Evolutionary conservation across 2,797 vertebrate species (phyloP), one percentile per base, ranked within the genome.

Genomic region (Hydrolagus colliei): DNA sequence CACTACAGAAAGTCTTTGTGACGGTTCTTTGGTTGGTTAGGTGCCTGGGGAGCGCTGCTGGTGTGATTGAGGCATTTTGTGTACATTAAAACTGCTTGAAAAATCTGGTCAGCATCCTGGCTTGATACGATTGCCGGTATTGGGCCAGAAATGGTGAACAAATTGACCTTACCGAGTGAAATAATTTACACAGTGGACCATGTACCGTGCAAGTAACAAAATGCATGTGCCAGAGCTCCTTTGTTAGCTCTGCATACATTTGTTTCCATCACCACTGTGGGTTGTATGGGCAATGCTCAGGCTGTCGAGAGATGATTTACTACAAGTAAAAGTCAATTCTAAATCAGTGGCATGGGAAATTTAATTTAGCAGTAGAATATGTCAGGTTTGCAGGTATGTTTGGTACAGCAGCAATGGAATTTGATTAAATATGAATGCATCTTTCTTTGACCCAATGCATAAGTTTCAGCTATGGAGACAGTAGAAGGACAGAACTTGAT

Each of bases 391-490:
- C 18, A 76, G 9, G 18, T 16, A 4, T 76, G 41, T 52, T 9
- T 76, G 9, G 59, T 76, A 20, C 59, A 76, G 18, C 74, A 59
- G 35, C 13, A 52, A 76, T 20, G 10, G 18, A 2, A 20, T 52
- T 76, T 76, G 41, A 76, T 52, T 59, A 76, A 76, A 76, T n/a
- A 76, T 59, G 74, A n/a, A 59, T 59, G 74, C 74, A 3, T 52
- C 74, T 59, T 76, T 76, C 74, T 20, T 0, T 59, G 74, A 76
- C 13, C 59, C 41, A 59, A 52, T 52, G 41, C 41, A 52, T 52
- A 52, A 18, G 4, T 9, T 76, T 16, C 8, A 59, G 41, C 41
- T 18, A 35, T 16, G 2, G 16, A 76, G 74, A 2, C 2, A 59
- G 41, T 35, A 59, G 41, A 76, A 20, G 14, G 59, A 41, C 9